Evolutionary conservation across 2,113 vertebrate species (phyloP), one percentile per base, ranked within the genome.

Genomic region (human (Homo sapiens)): DNA sequence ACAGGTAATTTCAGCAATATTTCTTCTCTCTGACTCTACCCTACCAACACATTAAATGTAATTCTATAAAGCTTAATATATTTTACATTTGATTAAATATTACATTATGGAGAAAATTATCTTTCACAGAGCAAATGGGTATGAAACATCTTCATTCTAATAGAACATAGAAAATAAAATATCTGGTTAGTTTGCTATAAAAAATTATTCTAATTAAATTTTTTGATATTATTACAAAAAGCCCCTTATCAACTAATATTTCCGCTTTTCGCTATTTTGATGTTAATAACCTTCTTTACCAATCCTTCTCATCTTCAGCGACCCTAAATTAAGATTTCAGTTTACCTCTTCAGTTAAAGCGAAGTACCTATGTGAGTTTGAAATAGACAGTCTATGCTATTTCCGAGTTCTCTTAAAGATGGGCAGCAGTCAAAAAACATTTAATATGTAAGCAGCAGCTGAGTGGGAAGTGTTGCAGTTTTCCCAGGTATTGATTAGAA

Each of bases 81-180:
- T 70, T 87, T 72, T 70, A 13, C 40, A 23, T 70, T 70, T 57
- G 35, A 30, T 94, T 91, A 23, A 64, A n/a, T 81, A 35, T 88
- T 95, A 52, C 11, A 52, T 80, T 82, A 48, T 57, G 14, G 23
- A 96, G 64, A 95, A n/a, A 75, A 80, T 23, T 96, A 88, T 95
- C 88, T 92, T 16, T 81, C 85, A 82, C 22, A 85, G 40, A 70
- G 61, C 27, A 86, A 91, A 79, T 78, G 40, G 35, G 13, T 87
- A 61, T 92, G 76, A 88, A 97, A 86, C 48, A 68, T 23, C 70
- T 66, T 59, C 73, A 57, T 92, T 59, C 73, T 68, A 91, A 89
- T 35, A 38, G 16, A 92, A 95, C 61, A 22, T 30, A 81, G 13
- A 50, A 68, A 61, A 86, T 90, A 89, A 93, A 73, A 40, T 13